Evolutionary conservation across 2,888 invertebrate genomes (phyloP).

Genomic region (Melieria picta): DNA sequence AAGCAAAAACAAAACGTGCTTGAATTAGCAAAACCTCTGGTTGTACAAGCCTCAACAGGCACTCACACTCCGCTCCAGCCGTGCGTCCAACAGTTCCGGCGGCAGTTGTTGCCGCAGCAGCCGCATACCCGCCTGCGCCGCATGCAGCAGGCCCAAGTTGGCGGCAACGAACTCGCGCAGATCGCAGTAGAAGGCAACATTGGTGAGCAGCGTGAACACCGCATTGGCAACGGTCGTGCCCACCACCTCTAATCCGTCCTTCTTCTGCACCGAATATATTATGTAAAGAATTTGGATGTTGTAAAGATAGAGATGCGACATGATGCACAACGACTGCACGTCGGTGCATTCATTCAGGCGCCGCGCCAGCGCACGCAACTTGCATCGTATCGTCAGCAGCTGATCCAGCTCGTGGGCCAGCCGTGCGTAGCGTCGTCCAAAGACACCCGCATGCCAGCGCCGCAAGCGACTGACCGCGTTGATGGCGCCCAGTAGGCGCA

Average conservation of each 20-base stretch:
- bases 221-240: not conserved
- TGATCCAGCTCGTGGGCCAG: constrained; percentile 3
- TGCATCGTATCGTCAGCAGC: not conserved
- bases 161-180: not conserved
- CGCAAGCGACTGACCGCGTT: not conserved
- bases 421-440: not conserved
- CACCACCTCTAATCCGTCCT: not conserved
- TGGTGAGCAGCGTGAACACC: not conserved
- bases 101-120: not conserved
- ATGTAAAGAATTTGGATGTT: not conserved
- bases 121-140: not conserved
- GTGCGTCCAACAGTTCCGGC: not conserved
- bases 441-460: not conserved
- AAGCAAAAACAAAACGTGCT: not conserved
- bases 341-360: not conserved
- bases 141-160: not conserved
- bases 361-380: not conserved
- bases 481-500: not conserved
- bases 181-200: not conserved
- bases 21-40: not conserved
- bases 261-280: not conserved
- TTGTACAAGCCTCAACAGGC: not conserved
- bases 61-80: constrained; percentile 15
- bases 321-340: not conserved
- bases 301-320: not conserved